Evolutionary conservation across 2,113 vertebrate genomes (phyloP), one percentile per base, ranked within the genome.

Genomic region (Phainopepla nitens): DNA sequence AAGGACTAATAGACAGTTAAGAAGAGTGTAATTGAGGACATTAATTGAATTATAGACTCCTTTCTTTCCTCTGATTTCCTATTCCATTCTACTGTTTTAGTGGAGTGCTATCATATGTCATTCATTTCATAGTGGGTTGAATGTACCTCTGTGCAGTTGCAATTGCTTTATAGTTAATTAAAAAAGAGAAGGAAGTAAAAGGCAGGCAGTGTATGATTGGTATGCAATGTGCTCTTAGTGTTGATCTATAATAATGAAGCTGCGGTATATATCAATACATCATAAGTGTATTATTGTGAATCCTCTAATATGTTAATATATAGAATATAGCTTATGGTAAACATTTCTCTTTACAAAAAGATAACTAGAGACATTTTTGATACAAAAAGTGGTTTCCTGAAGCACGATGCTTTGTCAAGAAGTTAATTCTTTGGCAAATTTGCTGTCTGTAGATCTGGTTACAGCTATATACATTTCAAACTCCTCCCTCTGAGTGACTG

Each of bases 11-110:
- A 93, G 87, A 88, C 62, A 85, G 53, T 94, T 93, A 91, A 93
- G 86, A 81, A 89, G 72, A 96, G 90, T 83, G 86, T 84, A 92
- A 89, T 89, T 76, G 82, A 50, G 56, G 39, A 18, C 22, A 86
- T 47, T 87, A 93, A 94, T 88, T 88, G 66, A 90, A 83, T 96
- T 95, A 77, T 10, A 80, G 90, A 85, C 69, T 95, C 85, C 61
- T 92, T 94, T 78, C 62, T 93, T 96, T 97, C 80, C 71, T 87
- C 49, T 71, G 58, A 68, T 96, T 96, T 96, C 82, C 93, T 92
- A 36, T 84, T 39, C 33, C 35, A 79, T 82, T 91, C 41, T 92
- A 21, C 23, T 84, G 33, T 27, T 81, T 93, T 78, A 70, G 11
- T 66, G 61, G 61, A 77, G 58, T 23, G 9, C 53, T 86, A 13